phyloP scores from a whole-genome alignment of 2,888 invertebrate genomes.

The Idaea aversata region DNA sequence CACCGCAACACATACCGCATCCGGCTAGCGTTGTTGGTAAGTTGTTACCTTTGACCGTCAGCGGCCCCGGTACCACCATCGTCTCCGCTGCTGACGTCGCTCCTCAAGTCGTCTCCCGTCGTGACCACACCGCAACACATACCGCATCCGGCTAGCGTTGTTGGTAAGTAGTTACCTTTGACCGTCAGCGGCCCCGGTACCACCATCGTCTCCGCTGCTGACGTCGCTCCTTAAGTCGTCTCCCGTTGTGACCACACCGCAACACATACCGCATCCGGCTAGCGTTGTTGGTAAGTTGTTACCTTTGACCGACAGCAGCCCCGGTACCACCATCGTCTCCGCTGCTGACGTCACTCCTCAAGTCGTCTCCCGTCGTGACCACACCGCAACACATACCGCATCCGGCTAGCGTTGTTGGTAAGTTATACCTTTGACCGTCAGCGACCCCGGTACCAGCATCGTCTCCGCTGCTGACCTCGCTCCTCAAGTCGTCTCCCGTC shows the following conservation, averaged over 20 bases:
- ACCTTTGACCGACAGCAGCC: constrained; percentile 25
- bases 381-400: constrained; percentile 70
- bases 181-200: constrained; percentile 49
- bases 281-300: constrained; percentile 65
- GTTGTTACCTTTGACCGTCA: constrained; percentile 26
- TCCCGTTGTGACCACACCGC: constrained; percentile 70
- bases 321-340: constrained; percentile 83
- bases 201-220: constrained; percentile 86
- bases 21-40: constrained; percentile 67
- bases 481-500: constrained; percentile 83
- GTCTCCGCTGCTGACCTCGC: constrained; percentile 89
- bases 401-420: constrained; percentile 66
- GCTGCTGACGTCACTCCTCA: constrained; percentile 89
- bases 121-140: constrained; percentile 72
- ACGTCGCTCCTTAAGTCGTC: constrained; percentile 89
- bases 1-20: constrained; percentile 67
- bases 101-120: constrained; percentile 84
- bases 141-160: constrained; percentile 63
- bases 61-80: constrained; percentile 71
- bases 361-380: constrained; percentile 77
- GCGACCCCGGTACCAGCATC: constrained; percentile 71
- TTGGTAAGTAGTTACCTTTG: constrained; percentile 57
- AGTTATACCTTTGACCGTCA: constrained; percentile 30
- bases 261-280: constrained; percentile 67
- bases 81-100: constrained; percentile 89